phyloP scores from a whole-genome alignment of 2,113 vertebrate species.

The Theristicus caerulescens region DNA sequence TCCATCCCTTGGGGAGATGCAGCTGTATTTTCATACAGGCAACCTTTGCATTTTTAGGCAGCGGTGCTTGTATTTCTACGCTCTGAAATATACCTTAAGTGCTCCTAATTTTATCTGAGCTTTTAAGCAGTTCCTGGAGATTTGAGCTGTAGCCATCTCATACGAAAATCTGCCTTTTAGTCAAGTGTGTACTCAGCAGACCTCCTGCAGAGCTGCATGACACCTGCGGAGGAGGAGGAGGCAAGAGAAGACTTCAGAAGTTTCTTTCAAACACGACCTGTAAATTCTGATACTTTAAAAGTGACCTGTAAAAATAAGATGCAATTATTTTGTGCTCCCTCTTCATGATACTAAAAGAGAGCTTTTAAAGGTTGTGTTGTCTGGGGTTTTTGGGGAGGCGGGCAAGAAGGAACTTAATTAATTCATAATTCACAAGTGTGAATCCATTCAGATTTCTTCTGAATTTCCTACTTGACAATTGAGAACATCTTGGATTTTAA shows the following conservation, averaged over 20 bases:
- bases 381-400: not conserved
- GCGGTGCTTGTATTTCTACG: not conserved
- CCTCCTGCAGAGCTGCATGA: not conserved
- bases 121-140: not conserved
- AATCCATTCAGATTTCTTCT: slow-evolving; percentile 13
- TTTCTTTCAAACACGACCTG: not conserved
- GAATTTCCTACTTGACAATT: not conserved
- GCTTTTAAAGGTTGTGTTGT: not conserved
- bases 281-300: not conserved
- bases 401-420: not conserved
- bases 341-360: not conserved
- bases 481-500: not conserved
- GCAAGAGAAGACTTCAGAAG: not conserved
- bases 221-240: not conserved
- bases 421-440: not conserved
- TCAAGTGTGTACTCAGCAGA: not conserved
- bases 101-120: not conserved
- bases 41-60: not conserved
- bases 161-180: not conserved
- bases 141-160: not conserved
- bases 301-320: not conserved
- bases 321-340: not conserved
- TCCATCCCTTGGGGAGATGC: not conserved
- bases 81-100: not conserved
- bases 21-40: not conserved